phyloP scores from a whole-genome alignment of 64 coral and sea anemone genomes.

The Anthopleura sola region DNA sequence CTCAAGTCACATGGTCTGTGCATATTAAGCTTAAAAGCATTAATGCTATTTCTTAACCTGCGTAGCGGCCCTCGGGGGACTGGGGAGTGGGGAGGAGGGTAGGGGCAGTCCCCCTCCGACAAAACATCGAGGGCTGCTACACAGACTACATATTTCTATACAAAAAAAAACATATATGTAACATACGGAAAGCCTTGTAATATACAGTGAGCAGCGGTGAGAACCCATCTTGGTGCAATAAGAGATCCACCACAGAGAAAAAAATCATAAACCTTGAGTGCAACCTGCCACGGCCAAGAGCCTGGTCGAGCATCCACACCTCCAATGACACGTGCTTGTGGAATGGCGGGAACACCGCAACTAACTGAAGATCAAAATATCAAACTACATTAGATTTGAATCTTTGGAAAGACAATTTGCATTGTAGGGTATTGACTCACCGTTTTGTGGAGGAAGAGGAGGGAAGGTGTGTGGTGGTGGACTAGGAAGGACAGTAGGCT shows the following conservation, averaged over 20 bases:
- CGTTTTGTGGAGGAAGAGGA: not conserved
- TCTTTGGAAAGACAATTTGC: not conserved
- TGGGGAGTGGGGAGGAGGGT: too few species aligned
- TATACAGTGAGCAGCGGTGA: constrained; percentile 13
- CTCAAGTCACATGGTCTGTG: not conserved
- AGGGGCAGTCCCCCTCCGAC: too few species aligned
- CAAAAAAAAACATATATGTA: not conserved
- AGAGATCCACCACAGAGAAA: constrained; percentile 7
- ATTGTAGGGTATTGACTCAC: not conserved
- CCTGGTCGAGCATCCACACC: not conserved
- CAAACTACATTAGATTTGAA: not conserved
- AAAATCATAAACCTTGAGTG: not conserved
- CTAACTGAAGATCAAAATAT: not conserved
- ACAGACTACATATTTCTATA: too few species aligned
- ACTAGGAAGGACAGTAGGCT: not conserved
- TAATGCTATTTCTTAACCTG: too few species aligned
- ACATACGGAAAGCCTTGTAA: not conserved
- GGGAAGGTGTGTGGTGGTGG: not conserved
- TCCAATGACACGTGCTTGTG: not conserved
- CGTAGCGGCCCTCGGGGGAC: too few species aligned
- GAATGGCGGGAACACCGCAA: not conserved
- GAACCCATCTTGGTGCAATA: not conserved
- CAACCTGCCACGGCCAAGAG: constrained; percentile 16
- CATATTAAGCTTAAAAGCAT: too few species aligned
- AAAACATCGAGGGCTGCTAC: too few species aligned